A percentile compares a stretch with the other conserved stretches of the same genome.
These are phyloP conservation scores for Panagrolaimus sp. DNA, from an alignment of 1,140 invertebrate species.

Conservation along the genomic window DNA sequence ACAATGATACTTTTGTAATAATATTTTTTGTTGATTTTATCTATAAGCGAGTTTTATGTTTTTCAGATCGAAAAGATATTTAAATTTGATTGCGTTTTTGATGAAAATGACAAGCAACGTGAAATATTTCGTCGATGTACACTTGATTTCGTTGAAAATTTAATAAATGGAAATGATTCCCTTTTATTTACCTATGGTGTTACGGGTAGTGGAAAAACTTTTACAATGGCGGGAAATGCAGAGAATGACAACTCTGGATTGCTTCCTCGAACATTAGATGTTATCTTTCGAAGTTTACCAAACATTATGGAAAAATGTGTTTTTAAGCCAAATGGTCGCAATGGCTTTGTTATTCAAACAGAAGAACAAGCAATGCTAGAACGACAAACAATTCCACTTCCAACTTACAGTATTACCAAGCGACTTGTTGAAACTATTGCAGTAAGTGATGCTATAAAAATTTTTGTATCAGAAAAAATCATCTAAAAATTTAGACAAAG, in stretches of 20 bases:
- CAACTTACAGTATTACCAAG: no score
- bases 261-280: slow-evolving; percentile 46
- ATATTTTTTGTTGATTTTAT: not conserved
- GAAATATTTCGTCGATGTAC: slow-evolving; percentile 79
- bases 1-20: slow-evolving; percentile 36
- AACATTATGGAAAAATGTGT: slow-evolving; percentile 40
- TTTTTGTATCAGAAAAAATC: no score
- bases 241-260: slow-evolving; percentile 28
- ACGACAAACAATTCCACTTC: no score
- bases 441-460: no score
- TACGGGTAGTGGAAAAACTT: slow-evolving; percentile 28
- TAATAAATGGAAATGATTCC: slow-evolving; percentile 70
- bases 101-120: slow-evolving; percentile 70
- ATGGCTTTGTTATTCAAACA: slow-evolving; percentile 39
- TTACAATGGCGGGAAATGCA: slow-evolving; percentile 49
- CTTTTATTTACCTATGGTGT: slow-evolving; percentile 54
- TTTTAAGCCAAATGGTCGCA: slow-evolving; percentile 44
- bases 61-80: slow-evolving; percentile 45
- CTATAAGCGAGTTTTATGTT: not conserved
- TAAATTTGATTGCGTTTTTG: slow-evolving; percentile 73
- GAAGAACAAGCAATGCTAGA: slow-evolving; percentile 20
- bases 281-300: slow-evolving; percentile 47
- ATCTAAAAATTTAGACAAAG: not conserved
- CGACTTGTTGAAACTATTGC: no score
- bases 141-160: slow-evolving; percentile 73